Conservation (phyloP, 2,888 invertebrate genomes). For the Volucella zonaria region DNA sequence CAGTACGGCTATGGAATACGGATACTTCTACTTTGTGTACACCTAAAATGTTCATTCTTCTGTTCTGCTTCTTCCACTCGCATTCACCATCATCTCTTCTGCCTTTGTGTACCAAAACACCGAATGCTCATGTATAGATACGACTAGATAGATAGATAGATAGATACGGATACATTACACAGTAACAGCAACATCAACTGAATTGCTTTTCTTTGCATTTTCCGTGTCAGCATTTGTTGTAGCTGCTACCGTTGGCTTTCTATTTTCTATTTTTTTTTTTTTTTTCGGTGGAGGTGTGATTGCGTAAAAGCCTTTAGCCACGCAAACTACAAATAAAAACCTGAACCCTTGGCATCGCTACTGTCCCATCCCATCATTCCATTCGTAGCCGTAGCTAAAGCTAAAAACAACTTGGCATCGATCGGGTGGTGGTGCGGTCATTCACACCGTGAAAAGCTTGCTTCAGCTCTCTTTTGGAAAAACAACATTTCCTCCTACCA, state of each 20-base stretch:
- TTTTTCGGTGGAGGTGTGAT: slow-evolving; percentile 57
- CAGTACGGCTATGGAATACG: slow-evolving; percentile 6
- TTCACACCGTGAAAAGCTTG: slow-evolving; percentile 67
- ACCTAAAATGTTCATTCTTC: slow-evolving; percentile 49
- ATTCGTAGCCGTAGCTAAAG: slow-evolving; percentile 27
- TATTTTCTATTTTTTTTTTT: neutral
- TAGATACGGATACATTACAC: neutral
- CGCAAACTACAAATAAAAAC: slow-evolving; percentile 35
- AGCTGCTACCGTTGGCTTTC: neutral
- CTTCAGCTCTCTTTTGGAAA: slow-evolving; percentile 31
- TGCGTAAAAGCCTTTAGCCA: slow-evolving; percentile 66
- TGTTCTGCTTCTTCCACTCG: neutral
- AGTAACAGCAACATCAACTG: neutral
- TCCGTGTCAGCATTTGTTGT: slow-evolving; percentile 18
- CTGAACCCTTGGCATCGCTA: neutral
- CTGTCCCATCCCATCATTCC: too few relatives aligned
- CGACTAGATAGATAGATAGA: neutral
- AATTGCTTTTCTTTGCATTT: slow-evolving; percentile 39
- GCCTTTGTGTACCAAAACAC: neutral
- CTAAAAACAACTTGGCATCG: slow-evolving; percentile 66
- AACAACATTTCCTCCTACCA: slow-evolving; percentile 25
- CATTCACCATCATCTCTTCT: slow-evolving; percentile 18
- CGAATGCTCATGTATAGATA: neutral
- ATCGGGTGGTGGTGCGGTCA: slow-evolving; percentile 61
- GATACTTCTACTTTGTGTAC: slow-evolving; percentile 23